phyloP scores from a whole-genome alignment of 2,888 invertebrate species.

The Polyommatus iphigenia region DNA sequence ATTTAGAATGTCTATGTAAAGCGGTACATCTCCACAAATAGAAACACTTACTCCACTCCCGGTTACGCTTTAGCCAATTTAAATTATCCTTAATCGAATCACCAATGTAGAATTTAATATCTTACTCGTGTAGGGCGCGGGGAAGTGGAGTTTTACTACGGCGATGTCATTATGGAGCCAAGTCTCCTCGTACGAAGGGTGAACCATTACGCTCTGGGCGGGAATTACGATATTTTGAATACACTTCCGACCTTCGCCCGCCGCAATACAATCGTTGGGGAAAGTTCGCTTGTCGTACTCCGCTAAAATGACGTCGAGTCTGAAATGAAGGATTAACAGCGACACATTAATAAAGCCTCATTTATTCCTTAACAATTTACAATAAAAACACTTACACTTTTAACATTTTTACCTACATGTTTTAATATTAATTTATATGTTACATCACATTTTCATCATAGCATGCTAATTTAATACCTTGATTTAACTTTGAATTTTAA shows the following conservation, averaged over 20 bases:
- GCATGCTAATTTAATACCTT: too few species aligned
- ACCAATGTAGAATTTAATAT: constrained; percentile 18
- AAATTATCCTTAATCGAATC: constrained; percentile 15
- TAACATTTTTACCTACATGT: too few species aligned
- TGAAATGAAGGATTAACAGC: constrained; percentile 50
- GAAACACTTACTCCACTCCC: background rate
- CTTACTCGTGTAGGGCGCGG: constrained; percentile 66
- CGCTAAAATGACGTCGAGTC: constrained; percentile 60
- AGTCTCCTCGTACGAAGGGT: constrained; percentile 58
- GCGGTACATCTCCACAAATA: background rate
- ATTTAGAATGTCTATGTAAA: too few species aligned
- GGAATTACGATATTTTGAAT: constrained; percentile 59
- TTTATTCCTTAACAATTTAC: too few species aligned
- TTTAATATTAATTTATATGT: too few species aligned
- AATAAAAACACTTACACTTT: too few species aligned
- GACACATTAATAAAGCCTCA: too few species aligned
- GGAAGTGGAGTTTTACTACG: constrained; percentile 55
- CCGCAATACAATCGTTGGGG: constrained; percentile 61
- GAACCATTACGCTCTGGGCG: constrained; percentile 54
- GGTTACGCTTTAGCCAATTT: constrained; percentile 11
- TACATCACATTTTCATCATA: too few species aligned
- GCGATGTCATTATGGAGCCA: constrained; percentile 66
- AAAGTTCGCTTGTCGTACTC: constrained; percentile 71
- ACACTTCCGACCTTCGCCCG: constrained; percentile 55
- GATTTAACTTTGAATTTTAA: too few species aligned